phyloP scores from a whole-genome alignment of 2,888 invertebrate genomes.

The Drosophila neutralis region DNA sequence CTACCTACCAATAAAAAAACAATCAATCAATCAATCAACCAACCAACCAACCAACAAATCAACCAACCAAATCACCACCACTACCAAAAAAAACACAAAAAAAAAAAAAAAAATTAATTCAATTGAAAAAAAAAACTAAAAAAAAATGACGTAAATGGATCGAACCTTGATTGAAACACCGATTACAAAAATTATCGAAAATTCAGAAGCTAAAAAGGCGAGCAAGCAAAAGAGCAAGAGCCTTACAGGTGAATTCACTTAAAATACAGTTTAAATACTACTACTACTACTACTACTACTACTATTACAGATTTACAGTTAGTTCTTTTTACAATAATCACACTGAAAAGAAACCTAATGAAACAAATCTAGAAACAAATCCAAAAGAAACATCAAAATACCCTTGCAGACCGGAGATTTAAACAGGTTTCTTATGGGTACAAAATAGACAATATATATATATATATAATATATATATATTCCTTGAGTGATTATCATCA shows the following conservation, averaged over 20 bases:
- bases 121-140: constrained; percentile 21
- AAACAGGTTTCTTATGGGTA: not conserved
- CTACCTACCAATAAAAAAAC: constrained; percentile 61
- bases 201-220: constrained; percentile 97
- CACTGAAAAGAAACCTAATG: not conserved
- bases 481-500: not conserved
- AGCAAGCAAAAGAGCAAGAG: constrained; percentile 93
- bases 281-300: constrained; percentile 9
- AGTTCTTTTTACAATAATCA: not conserved
- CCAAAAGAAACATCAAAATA: not conserved
- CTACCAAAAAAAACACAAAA: constrained; percentile 39
- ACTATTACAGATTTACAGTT: constrained; percentile 11
- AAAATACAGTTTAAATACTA: constrained; percentile 12
- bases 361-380: not conserved
- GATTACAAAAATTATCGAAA: constrained; percentile 39
- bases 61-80: constrained; percentile 42
- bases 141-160: constrained; percentile 23
- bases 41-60: constrained; percentile 36
- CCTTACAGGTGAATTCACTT: constrained; percentile 90
- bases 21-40: constrained; percentile 28
- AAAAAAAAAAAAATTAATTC: constrained; percentile 36
- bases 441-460: no score
- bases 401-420: not conserved
- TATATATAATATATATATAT: not conserved
- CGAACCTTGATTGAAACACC: constrained; percentile 37